Percentiles rank a stretch among this genome's conserved stretches.
These are phyloP conservation scores for Cylindroiulus punctatus DNA, from an alignment of 2,888 invertebrate species.

Conservation along the genomic window DNA sequence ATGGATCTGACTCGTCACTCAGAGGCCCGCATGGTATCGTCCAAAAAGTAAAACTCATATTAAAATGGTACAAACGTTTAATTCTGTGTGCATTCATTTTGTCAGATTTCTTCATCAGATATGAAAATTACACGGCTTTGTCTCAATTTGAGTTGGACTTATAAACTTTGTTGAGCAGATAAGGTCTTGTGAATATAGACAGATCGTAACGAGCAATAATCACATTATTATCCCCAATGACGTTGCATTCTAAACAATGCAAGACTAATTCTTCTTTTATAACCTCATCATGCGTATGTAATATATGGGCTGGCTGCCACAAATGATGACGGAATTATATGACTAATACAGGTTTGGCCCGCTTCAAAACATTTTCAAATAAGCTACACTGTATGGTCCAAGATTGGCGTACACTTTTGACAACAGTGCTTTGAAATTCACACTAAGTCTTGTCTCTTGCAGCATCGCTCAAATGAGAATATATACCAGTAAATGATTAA, in stretches of 20 bases:
- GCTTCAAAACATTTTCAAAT: neutral
- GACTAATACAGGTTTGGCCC: constrained; percentile 7
- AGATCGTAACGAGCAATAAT: neutral
- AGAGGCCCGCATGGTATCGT: too few relatives aligned
- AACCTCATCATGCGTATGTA: neutral
- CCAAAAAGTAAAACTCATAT: too few relatives aligned
- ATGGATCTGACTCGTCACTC: neutral
- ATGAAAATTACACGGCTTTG: neutral
- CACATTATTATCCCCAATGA: neutral
- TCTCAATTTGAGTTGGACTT: neutral
- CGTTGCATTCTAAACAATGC: neutral
- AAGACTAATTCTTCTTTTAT: neutral
- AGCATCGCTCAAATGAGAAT: neutral
- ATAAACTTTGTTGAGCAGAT: neutral
- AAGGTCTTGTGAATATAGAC: neutral
- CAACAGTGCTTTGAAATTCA: neutral
- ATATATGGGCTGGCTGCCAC: neutral
- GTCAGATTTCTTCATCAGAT: neutral
- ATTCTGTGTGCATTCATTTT: neutral
- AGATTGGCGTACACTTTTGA: too few relatives aligned
- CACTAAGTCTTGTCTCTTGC: neutral
- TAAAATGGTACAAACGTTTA: neutral
- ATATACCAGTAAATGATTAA: neutral
- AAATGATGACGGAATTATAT: neutral
- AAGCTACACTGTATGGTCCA: too few relatives aligned